phyloP scores from a whole-genome alignment of 2,888 invertebrate genomes.

The Cantharis flavilabris region DNA sequence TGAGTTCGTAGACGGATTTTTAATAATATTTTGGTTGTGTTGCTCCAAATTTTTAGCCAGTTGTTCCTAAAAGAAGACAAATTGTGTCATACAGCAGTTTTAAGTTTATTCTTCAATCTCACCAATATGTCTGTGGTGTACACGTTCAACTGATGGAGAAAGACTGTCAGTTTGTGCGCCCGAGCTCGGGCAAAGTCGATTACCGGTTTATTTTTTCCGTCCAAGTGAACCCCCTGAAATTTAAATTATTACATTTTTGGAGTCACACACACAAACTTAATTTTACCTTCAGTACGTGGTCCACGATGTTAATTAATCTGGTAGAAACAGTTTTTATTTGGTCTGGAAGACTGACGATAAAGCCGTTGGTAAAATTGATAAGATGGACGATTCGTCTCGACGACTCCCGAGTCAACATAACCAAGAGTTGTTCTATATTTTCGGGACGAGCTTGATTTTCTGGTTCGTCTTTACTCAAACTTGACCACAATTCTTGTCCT shows the following conservation, averaged over 20 bases:
- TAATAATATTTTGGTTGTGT: slow-evolving; percentile 1
- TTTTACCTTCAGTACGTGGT: slow-evolving; percentile 68
- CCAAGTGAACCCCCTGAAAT: slow-evolving; percentile 64
- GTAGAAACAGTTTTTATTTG: slow-evolving; percentile 52
- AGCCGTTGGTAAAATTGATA: slow-evolving; percentile 69
- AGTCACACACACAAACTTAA: no score
- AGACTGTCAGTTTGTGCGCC: slow-evolving; percentile 55
- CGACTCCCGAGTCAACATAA: slow-evolving; percentile 76
- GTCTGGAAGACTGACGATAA: slow-evolving; percentile 63
- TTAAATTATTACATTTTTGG: background rate
- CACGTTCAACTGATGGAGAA: slow-evolving; percentile 60
- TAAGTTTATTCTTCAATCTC: slow-evolving; percentile 35
- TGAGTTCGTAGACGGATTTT: background rate
- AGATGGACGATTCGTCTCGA: slow-evolving; percentile 78
- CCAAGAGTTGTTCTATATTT: slow-evolving; percentile 77
- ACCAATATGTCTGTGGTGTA: slow-evolving; percentile 62
- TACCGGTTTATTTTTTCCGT: slow-evolving; percentile 60
- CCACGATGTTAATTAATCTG: slow-evolving; percentile 63
- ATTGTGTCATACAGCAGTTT: no score
- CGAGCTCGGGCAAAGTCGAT: slow-evolving; percentile 60
- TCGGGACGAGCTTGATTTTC: slow-evolving; percentile 83
- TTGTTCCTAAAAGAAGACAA: slow-evolving; percentile 41
- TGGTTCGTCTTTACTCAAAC: slow-evolving; percentile 76
- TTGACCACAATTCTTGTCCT: slow-evolving; percentile 72
- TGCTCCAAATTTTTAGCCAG: slow-evolving; percentile 31